These are phyloP conservation scores for Drosophila asahinai DNA, from an alignment of 1,140 invertebrate species.

Conservation along the genomic window DNA sequence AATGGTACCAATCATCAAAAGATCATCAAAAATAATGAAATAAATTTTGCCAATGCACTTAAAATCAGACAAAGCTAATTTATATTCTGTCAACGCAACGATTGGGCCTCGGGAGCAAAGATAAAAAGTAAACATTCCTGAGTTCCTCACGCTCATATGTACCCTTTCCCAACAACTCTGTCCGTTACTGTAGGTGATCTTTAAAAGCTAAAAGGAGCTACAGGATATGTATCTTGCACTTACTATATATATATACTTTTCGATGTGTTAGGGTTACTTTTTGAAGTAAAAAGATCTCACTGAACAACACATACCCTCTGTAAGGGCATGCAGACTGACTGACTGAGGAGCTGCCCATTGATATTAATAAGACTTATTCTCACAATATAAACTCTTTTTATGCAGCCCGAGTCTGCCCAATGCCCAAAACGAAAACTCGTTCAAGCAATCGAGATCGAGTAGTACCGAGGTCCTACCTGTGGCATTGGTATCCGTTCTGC, in stretches of 20 bases:
- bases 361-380: slow-evolving; percentile 52
- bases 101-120: slow-evolving; percentile 5
- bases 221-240: background rate
- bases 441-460: background rate
- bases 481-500: background rate
- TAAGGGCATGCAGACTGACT: background rate
- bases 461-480: background rate
- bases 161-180: background rate
- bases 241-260: background rate
- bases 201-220: background rate
- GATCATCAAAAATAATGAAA: slow-evolving; percentile 67
- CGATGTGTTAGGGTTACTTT: background rate
- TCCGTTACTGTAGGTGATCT: background rate
- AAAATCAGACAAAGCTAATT: slow-evolving; percentile 62
- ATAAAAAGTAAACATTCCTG: slow-evolving; percentile 16
- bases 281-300: background rate
- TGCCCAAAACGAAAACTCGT: background rate
- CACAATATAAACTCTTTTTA: slow-evolving; percentile 33
- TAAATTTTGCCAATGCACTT: slow-evolving; percentile 54
- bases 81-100: slow-evolving; percentile 60
- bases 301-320: background rate
- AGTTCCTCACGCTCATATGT: background rate
- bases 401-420: slow-evolving; percentile 2
- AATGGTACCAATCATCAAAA: slow-evolving; percentile 54
- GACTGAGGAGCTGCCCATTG: background rate